Conservation (phyloP, 2,888 invertebrate species). For the Aphodius sticticus region DNA sequence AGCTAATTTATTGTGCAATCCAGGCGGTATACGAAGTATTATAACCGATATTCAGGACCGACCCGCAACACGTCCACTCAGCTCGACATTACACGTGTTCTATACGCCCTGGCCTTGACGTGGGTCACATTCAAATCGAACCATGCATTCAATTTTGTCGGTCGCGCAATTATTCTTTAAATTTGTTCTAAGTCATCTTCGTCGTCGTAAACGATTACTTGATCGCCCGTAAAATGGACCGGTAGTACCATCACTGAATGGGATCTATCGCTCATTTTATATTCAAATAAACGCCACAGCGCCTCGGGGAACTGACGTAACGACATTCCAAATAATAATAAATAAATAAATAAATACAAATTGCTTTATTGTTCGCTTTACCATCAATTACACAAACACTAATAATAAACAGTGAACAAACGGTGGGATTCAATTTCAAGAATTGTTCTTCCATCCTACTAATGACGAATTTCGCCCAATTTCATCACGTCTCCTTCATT, state of each 20-base stretch:
- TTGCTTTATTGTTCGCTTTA: too few species aligned
- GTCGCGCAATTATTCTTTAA: constrained; percentile 35
- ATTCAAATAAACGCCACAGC: constrained; percentile 10
- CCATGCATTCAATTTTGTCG: constrained; percentile 41
- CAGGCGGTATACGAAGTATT: too few species aligned
- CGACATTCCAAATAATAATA: constrained; percentile 14
- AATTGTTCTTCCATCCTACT: too few species aligned
- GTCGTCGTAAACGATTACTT: constrained; percentile 25
- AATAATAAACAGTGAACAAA: too few species aligned
- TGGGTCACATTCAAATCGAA: constrained; percentile 44
- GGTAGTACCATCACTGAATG: constrained; percentile 42
- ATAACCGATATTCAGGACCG: too few species aligned
- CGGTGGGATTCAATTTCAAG: too few species aligned
- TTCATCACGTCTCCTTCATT: neutral
- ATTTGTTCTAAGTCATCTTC: constrained; percentile 34
- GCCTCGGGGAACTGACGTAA: constrained; percentile 19
- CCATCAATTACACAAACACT: too few species aligned
- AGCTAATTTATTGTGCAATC: too few species aligned
- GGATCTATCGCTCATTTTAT: constrained; percentile 7
- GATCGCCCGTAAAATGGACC: constrained; percentile 50
- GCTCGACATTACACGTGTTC: too few species aligned
- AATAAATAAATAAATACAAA: too few species aligned
- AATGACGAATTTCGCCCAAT: neutral
- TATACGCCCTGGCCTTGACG: constrained; percentile 36
- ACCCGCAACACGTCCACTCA: too few species aligned